phyloP scores from a whole-genome alignment of 92 coral and sea anemone species.

The Phenganax stokvisi region DNA sequence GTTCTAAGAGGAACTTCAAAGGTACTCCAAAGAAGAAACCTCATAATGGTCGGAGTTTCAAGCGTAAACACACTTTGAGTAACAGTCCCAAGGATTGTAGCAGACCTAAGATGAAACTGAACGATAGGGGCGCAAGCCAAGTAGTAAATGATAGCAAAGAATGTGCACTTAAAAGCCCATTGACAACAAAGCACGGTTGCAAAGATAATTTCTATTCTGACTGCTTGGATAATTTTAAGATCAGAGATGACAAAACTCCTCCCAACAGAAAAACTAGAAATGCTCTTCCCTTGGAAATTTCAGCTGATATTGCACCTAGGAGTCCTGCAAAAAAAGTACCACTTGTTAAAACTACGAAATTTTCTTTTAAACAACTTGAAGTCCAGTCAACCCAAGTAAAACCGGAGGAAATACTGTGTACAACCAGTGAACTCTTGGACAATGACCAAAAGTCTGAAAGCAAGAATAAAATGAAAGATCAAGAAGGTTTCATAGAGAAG shows the following conservation, averaged over 20 bases:
- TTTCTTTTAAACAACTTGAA: background rate
- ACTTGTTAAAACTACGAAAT: background rate
- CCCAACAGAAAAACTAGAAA: background rate
- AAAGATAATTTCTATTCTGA: slow-evolving; percentile 15
- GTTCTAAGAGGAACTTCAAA: background rate
- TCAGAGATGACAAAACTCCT: background rate
- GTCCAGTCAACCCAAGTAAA: background rate
- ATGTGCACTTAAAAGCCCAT: background rate
- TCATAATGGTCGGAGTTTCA: background rate
- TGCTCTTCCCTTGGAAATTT: slow-evolving; percentile 6
- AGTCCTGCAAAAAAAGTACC: background rate
- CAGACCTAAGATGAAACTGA: slow-evolving; percentile 2
- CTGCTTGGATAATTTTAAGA: slow-evolving; percentile 20
- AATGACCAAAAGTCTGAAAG: background rate
- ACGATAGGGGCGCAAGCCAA: background rate
- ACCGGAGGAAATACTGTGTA: background rate
- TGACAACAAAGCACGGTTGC: background rate
- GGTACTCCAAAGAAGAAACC: slow-evolving; percentile 8
- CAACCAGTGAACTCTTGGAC: background rate
- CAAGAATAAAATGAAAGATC: background rate
- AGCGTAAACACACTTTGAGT: slow-evolving; percentile 15
- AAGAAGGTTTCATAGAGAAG: too few relatives aligned
- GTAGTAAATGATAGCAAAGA: background rate
- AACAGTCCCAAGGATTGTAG: slow-evolving; percentile 13
- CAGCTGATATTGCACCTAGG: background rate